Evolutionary conservation across 2,888 invertebrate species (phyloP), one percentile per base, ranked within the genome.

Genomic region (Cryptocephalus primarius): DNA sequence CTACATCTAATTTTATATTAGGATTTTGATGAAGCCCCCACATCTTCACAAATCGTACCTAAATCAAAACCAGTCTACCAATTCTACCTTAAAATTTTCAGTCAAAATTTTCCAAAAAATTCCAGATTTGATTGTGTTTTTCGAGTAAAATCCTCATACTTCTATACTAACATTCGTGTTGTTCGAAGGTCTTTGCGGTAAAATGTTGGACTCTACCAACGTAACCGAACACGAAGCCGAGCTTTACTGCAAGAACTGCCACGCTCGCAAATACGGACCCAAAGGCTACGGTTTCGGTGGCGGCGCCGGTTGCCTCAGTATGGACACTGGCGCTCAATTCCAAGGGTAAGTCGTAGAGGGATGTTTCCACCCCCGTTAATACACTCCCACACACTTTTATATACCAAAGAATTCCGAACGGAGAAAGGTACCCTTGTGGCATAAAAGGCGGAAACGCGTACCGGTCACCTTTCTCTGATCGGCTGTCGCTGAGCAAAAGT

Each of bases 221-320:
- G 92, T 92, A 77, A 80, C 93, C 64, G 94, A 95, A 73, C 97
- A 97, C 78, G 94, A 94, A 68, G 89, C 88, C 67, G 88, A 92
- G 75, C 81, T 97, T 62, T 97, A 77, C 83, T 99, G 97, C 83
- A 96, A 95, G 78, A 79, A 82, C 67, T 95, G 99, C 80, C 95
- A 99, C 74, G 96, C 85, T 64, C 87, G 95, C 71, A 94, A 95
- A 80, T 96, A 87, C 75, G 97, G 97, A 69, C 96, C 96, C 62
- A 96, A 92, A 75, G 94, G 94, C 62, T 93, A 95, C 75, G 96
- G 96, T 64, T 96, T 95, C 73, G 96, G 97, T 61, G 93, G 93
- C 68, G 97, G 97, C 64, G 96, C 95, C 67, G 96, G 96, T 59
- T 88, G 90, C 73, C 80, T 96, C 66, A 91, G 90, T 73, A 96